Evolutionary conservation across 2,888 invertebrate genomes (phyloP).

Genomic region (Himalopsyche japonica): DNA sequence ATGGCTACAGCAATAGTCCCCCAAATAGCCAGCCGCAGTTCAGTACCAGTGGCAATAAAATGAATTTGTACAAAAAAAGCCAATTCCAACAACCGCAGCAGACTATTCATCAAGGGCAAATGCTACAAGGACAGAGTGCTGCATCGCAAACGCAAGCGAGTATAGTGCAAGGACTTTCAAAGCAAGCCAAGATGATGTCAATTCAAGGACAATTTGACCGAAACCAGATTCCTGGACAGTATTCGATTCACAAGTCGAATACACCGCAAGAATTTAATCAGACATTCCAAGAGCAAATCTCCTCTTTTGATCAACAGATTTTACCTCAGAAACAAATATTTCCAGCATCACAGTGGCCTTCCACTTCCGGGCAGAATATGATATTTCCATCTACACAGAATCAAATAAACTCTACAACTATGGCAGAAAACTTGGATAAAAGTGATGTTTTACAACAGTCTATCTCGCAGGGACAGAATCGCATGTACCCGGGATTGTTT

Average conservation of each 20-base stretch:
- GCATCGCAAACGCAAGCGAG: not conserved
- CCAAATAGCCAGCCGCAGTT: constrained; percentile 43
- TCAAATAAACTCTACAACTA: not conserved
- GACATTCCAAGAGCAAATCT: not conserved
- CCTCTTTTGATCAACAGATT: not conserved
- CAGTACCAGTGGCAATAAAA: not conserved
- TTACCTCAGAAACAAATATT: not conserved
- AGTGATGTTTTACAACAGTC: not conserved
- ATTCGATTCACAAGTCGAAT: not conserved
- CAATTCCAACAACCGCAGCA: not conserved
- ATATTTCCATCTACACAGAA: not conserved
- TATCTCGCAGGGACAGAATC: not conserved
- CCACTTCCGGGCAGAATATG: not conserved
- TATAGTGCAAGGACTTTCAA: not conserved
- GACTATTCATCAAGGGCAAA: not conserved
- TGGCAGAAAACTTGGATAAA: not conserved
- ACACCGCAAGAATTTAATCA: not conserved
- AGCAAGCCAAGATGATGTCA: not conserved
- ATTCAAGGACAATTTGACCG: not conserved
- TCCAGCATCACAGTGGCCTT: not conserved
- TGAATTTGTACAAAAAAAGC: not conserved
- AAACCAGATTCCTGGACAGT: not conserved
- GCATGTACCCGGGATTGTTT: not conserved
- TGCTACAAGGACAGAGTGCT: not conserved
- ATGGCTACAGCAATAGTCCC: not conserved